Percentiles rank a stretch among this genome's conserved stretches.
phyloP scores from a whole-genome alignment of 2,888 invertebrate species.

The Nyleta sp. region DNA sequence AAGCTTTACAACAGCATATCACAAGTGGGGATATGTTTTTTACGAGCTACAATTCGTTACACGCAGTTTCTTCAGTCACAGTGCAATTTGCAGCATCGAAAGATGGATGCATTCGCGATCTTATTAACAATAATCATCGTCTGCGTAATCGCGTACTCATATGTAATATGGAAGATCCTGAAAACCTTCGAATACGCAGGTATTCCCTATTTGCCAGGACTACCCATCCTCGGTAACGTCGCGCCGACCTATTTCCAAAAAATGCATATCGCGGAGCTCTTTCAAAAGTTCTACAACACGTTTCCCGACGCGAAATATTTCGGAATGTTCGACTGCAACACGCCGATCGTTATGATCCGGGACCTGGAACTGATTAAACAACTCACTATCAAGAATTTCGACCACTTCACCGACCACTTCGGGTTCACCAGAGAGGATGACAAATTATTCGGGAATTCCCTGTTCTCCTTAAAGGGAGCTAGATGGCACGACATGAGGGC shows the following conservation, averaged over 20 bases:
- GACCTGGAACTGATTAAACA: slow-evolving; percentile 70
- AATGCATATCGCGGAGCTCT: slow-evolving; percentile 55
- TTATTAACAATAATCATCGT: background rate
- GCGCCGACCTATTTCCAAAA: no score
- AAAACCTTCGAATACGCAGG: slow-evolving; percentile 30
- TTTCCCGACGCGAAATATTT: slow-evolving; percentile 70
- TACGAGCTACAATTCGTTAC: no score
- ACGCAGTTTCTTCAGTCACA: no score
- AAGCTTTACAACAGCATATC: no score
- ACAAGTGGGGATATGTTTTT: no score
- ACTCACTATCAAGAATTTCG: slow-evolving; percentile 9
- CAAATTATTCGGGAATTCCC: slow-evolving; percentile 68
- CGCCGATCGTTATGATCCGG: slow-evolving; percentile 67
- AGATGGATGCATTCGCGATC: slow-evolving; percentile 22
- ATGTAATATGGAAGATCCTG: slow-evolving; percentile 25
- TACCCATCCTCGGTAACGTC: slow-evolving; percentile 61
- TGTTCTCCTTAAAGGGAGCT: slow-evolving; percentile 76
- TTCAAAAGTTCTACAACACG: slow-evolving; percentile 60
- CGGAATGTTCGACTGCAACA: slow-evolving; percentile 67
- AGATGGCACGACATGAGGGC: slow-evolving; percentile 77
- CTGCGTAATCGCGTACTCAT: slow-evolving; percentile 7
- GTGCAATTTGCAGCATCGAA: background rate
- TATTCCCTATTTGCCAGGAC: slow-evolving; percentile 50
- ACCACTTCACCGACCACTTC: slow-evolving; percentile 4
- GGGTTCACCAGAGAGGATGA: slow-evolving; percentile 62